phyloP scores from a whole-genome alignment of 2,797 vertebrate species.

The Hephaestus fuliginosus region DNA sequence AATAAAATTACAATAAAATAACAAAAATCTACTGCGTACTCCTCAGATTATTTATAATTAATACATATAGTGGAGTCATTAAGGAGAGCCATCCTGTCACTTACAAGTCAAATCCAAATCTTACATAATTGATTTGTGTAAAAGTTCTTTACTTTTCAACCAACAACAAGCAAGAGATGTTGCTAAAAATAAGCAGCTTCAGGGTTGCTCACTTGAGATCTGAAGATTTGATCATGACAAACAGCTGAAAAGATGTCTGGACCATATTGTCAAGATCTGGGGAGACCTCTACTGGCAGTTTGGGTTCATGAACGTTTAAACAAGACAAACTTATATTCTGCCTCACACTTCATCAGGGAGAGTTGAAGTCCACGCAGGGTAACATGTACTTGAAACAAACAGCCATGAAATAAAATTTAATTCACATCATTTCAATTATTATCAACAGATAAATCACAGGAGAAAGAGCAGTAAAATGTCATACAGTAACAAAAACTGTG shows the following conservation, averaged over 20 bases:
- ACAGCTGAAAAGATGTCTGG: not conserved
- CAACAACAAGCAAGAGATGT: not conserved
- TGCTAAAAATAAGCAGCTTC: too few species aligned
- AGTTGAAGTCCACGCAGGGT: not conserved
- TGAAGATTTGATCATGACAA: not conserved
- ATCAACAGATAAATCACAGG: too few species aligned
- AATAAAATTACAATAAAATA: not conserved
- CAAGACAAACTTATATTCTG: not conserved
- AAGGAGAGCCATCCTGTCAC: too few species aligned
- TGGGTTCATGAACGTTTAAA: not conserved
- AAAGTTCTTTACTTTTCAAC: too few species aligned
- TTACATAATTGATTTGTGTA: not conserved
- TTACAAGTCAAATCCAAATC: not conserved
- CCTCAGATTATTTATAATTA: too few species aligned
- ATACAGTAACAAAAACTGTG: not conserved
- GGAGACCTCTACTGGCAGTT: conserved; percentile 20
- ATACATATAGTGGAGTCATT: too few species aligned
- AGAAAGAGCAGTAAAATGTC: too few species aligned
- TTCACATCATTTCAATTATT: too few species aligned
- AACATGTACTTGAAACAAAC: too few species aligned
- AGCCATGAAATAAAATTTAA: too few species aligned
- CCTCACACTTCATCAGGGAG: not conserved
- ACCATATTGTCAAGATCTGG: not conserved
- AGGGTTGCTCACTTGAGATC: not conserved
- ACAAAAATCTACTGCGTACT: too few species aligned